Base-by-base conservation (phyloP, 2,888 invertebrate species). In the Mesorhabditis sp. region DNA sequence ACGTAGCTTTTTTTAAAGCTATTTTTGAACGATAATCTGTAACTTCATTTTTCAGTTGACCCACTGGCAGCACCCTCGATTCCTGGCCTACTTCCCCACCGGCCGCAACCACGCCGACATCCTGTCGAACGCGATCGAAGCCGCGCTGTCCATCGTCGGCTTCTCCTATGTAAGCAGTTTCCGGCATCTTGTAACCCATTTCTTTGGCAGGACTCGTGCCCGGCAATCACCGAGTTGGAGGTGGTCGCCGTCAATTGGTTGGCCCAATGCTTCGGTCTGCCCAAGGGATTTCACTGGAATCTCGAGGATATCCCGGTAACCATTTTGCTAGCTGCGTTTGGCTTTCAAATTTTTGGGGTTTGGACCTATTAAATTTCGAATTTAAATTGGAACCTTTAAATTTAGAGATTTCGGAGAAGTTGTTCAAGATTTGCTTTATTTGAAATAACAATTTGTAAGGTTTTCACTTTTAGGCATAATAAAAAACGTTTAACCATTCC, bases 151-250 rank as follows among this genome's bases (percentile, higher is more conserved):
- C n/a, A n/a, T 50, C 10, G 58, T 50, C n/a, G 58, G 58, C 7
- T 50, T 50, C n/a, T 13, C 10, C n/a, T 50, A 50, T 50, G 58
- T 50, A n/a, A 2, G 58, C n/a, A 13, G 58, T 50, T 50, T n/a
- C n/a, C n/a, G n/a, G 28, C 28, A 28, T 1, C 28, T 28, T 28
- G 28, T 28, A 28, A 28, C 28, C 28, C 28, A 28, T 13, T 13
- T 41, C 10, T 15, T 6, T 42, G 1, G 13, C 41, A 67, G 67
- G 70, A 67, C 43, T 65, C 72, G 4, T 68, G 68, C 66, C 74
- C 74, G 4, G 70, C 72, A 2, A 62, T 74, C 45, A 67, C 70
- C 43, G 74, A 74, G 45, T 61, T 74, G 64, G 74, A 74, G 63
- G 42, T 64, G 28, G 42, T 64, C 5, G 69, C 71, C 68, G 67